Percentiles rank a stretch among this genome's conserved stretches.
Evolutionary conservation across 2,888 invertebrate genomes (phyloP).

Genomic region (Athrips mouffetella): DNA sequence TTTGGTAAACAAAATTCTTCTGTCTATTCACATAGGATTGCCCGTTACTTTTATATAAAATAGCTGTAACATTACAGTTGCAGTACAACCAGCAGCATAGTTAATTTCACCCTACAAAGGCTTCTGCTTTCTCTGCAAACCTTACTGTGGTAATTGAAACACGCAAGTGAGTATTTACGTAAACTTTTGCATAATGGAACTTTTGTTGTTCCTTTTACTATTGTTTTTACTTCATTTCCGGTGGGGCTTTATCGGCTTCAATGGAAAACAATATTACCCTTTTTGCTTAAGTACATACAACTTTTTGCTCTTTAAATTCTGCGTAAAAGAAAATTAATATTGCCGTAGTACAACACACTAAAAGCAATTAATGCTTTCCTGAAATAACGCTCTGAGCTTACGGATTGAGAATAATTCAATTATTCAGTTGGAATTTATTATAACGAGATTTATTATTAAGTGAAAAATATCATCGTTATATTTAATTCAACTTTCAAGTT

Average conservation of each 20-base stretch:
- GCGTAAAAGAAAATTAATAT: too few species aligned
- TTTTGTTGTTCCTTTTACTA: constrained; percentile 2
- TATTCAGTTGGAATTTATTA: too few species aligned
- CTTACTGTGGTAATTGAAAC: constrained; percentile 44
- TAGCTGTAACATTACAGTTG: too few species aligned
- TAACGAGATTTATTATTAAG: too few species aligned
- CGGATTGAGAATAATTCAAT: too few species aligned
- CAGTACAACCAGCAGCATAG: not conserved
- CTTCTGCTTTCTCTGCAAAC: constrained; percentile 33
- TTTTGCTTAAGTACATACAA: too few species aligned
- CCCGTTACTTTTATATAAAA: not conserved
- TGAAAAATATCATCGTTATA: too few species aligned
- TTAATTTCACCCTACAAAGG: constrained; percentile 24
- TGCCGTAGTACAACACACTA: too few species aligned
- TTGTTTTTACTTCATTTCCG: constrained; percentile 9
- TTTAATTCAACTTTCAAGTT: too few species aligned
- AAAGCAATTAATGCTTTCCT: too few species aligned
- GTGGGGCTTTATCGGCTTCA: not conserved
- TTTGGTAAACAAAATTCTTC: not conserved
- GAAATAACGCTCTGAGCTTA: too few species aligned
- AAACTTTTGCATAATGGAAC: constrained; percentile 27
- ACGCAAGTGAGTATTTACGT: constrained; percentile 41
- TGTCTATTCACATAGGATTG: not conserved
- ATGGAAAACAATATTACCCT: not conserved
- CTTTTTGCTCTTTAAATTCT: too few species aligned